Conservation (phyloP, 2,797 vertebrate species). For the Pangasius mekongensis region DNA sequence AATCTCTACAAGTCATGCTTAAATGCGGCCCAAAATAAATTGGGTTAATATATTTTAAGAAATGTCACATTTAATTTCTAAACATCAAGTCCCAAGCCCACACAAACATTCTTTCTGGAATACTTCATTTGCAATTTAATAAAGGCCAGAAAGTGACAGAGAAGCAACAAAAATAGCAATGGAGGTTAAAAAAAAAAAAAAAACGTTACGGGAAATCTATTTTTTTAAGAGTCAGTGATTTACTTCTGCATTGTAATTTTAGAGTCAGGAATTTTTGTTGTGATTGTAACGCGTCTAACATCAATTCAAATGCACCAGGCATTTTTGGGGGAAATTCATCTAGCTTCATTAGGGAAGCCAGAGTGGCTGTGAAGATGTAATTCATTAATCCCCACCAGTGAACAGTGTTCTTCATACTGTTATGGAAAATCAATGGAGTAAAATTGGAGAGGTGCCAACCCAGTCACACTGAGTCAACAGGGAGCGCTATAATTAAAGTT, state of each 20-base stretch:
- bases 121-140: conserved; percentile 12
- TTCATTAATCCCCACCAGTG: conserved; percentile 78
- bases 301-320: conserved; percentile 75
- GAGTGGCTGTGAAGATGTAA: conserved; percentile 81
- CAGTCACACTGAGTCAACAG: conserved; percentile 58
- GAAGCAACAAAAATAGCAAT: conserved; percentile 1
- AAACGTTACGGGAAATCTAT: not conserved
- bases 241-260: conserved; percentile 55
- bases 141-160: conserved; percentile 55
- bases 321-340: conserved; percentile 71
- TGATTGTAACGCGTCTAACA: conserved; percentile 69
- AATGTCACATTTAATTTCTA: not conserved
- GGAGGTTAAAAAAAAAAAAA: not conserved
- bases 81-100: not conserved
- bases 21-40: not conserved
- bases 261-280: conserved; percentile 16
- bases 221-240: not conserved
- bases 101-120: conserved; percentile 10
- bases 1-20: not conserved
- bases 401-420: conserved; percentile 82
- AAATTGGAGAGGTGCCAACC: conserved; percentile 75
- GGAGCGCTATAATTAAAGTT: conserved; percentile 73
- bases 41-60: not conserved
- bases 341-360: conserved; percentile 78
- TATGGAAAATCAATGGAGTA: conserved; percentile 83